Percentiles rank a stretch among this genome's conserved stretches.
phyloP scores from a whole-genome alignment of 2,888 invertebrate genomes.

The Lapara coniferarum region DNA sequence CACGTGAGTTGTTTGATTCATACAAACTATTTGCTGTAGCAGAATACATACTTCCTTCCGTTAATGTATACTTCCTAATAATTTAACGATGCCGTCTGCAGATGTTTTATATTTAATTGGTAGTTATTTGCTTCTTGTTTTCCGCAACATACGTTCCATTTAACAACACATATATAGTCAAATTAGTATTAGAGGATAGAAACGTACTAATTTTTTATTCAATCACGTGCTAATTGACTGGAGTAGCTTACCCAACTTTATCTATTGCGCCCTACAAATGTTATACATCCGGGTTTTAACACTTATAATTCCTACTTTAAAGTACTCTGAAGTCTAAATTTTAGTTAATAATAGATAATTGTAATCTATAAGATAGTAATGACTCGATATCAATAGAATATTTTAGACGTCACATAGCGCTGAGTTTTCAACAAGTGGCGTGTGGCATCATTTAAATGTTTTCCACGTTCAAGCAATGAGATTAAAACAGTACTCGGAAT shows the following conservation, averaged over 20 bases:
- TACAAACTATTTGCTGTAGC: slow-evolving; percentile 45
- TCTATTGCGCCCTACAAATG: background rate
- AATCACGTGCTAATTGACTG: too few species aligned
- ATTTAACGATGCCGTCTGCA: slow-evolving; percentile 31
- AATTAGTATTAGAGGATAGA: too few species aligned
- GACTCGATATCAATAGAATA: too few species aligned
- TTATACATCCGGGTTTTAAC: background rate
- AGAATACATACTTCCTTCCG: slow-evolving; percentile 58
- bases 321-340: background rate
- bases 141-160: background rate
- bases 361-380: too few species aligned
- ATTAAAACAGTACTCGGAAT: too few species aligned
- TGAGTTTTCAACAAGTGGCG: too few species aligned
- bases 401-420: too few species aligned
- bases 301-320: slow-evolving; percentile 2
- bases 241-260: background rate
- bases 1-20: slow-evolving; percentile 43
- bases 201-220: too few species aligned
- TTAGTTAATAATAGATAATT: too few species aligned
- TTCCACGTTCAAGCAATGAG: too few species aligned
- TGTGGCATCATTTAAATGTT: too few species aligned
- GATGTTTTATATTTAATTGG: background rate
- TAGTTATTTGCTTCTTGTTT: background rate
- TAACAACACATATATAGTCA: too few species aligned
- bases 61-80: slow-evolving; percentile 50